Conservation (phyloP, 2,113 vertebrate genomes). For the Neodontobutis hainanensis region DNA sequence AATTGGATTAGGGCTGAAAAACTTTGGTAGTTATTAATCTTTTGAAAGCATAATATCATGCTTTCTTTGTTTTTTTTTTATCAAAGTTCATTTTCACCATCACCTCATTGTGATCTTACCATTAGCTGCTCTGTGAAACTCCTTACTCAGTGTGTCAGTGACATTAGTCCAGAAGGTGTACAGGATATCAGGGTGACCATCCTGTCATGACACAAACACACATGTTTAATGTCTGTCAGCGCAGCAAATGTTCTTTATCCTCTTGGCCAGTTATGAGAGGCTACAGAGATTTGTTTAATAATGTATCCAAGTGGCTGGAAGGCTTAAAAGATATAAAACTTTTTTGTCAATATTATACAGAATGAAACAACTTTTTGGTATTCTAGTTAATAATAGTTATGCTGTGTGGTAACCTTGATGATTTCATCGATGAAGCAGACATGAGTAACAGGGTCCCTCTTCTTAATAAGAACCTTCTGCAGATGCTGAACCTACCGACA, state of each 20-base stretch:
- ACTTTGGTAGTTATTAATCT: too few relatives aligned
- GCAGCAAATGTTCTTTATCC: not conserved
- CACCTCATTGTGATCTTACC: conserved; percentile 72
- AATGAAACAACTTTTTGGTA: too few relatives aligned
- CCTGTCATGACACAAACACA: conserved; percentile 71
- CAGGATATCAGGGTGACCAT: conserved; percentile 91
- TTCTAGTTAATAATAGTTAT: too few relatives aligned
- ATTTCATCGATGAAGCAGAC: conserved; percentile 97
- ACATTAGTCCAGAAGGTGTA: conserved; percentile 92
- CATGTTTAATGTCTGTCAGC: not conserved
- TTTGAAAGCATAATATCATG: too few relatives aligned
- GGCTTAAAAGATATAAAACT: too few relatives aligned
- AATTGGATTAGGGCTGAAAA: too few relatives aligned
- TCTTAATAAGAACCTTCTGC: conserved; percentile 93
- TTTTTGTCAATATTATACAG: too few relatives aligned
- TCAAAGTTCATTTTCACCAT: too few relatives aligned
- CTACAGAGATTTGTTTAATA: too few relatives aligned
- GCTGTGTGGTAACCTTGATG: conserved; percentile 82
- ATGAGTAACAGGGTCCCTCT: conserved; percentile 95
- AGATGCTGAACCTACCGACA: conserved; percentile 91
- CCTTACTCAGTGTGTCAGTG: conserved; percentile 86
- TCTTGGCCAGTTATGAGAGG: too few relatives aligned
- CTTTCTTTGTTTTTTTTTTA: too few relatives aligned
- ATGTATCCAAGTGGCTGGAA: too few relatives aligned
- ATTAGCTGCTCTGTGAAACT: conserved; percentile 89